Base-by-base conservation (phyloP, 1,140 invertebrate species). In the Venustaconcha ellipsiformis region DNA sequence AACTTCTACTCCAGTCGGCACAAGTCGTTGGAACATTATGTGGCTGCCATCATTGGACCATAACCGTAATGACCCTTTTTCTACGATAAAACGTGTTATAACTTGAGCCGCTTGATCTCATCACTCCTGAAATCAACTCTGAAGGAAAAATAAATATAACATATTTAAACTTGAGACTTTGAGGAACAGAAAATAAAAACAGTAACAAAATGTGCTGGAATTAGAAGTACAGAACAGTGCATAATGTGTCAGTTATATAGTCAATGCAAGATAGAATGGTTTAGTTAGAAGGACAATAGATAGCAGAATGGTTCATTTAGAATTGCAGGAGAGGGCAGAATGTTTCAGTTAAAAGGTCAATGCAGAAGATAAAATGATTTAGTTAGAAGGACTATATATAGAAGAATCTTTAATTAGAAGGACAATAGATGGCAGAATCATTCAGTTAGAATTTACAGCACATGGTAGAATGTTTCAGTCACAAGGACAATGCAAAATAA, bases 51-150 rank as follows among this genome's bases (percentile, higher is more conserved):
- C 37, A 48, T 48, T 4, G 0, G 37, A 48, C 37, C 37, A 48
- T 48, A 48, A 48, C 11, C 37, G 4, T 48, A 48, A 1, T 48
- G 37, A 8, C 37, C 11, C 37, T 48, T 8, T 6, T 48, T 8
- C 37, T 48, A 0, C 4, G 37, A 48, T 48, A 48, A 48, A 48
- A 48, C 8, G n/a, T 23, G 69, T 85, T 78, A 95, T 74, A 95
- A 87, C 87, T 95, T 95, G 55, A 96, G 88, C 77, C 93, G 92
- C 88, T 94, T 94, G 63, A 96, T 94, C 77, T 96, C 95, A 78
- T 96, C 94, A 76, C 92, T 91, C 82, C 93, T 92, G 80, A 96
- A 94, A 89, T 96, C 95, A 69, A 90, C 91, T 84, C 95, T 94
- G 86, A 69, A 91, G 91, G 74, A 76, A 81, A 74, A 82, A 82